Conservation (phyloP, 2,888 invertebrate species). For the Theretra japonica region DNA sequence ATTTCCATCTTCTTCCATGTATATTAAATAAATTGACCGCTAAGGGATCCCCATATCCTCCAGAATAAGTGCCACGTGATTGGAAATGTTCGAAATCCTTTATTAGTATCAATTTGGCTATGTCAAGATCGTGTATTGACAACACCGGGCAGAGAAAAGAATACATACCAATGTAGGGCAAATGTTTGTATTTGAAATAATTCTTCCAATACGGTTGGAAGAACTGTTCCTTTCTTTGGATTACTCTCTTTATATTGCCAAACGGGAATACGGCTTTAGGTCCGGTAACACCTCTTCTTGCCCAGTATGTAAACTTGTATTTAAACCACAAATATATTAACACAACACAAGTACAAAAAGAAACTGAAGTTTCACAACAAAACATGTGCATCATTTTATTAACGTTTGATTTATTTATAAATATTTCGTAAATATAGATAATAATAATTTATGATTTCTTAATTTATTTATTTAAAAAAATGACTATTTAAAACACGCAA, state of each 20-base stretch:
- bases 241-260: conserved; percentile 85
- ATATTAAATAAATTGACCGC: conserved; percentile 86
- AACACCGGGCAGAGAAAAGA: conserved; percentile 86
- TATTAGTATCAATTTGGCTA: conserved; percentile 85
- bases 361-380: conserved; percentile 49
- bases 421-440: too few relatives aligned
- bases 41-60: conserved; percentile 85
- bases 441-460: too few relatives aligned
- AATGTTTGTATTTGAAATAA: conserved; percentile 81
- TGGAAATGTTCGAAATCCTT: conserved; percentile 87
- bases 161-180: conserved; percentile 85
- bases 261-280: conserved; percentile 86
- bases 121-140: conserved; percentile 85
- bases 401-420: conserved; percentile 37
- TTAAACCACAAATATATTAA: conserved; percentile 66
- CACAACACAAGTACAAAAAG: conserved; percentile 48
- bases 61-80: conserved; percentile 86
- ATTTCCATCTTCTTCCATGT: conserved; percentile 86
- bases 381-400: conserved; percentile 43
- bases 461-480: too few relatives aligned
- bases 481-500: too few relatives aligned
- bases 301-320: conserved; percentile 85
- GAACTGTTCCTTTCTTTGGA: conserved; percentile 83
- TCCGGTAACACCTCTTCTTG: conserved; percentile 81
- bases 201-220: conserved; percentile 86